phyloP scores from a whole-genome alignment of 2,888 invertebrate species.

The Eupithecia vulgata region DNA sequence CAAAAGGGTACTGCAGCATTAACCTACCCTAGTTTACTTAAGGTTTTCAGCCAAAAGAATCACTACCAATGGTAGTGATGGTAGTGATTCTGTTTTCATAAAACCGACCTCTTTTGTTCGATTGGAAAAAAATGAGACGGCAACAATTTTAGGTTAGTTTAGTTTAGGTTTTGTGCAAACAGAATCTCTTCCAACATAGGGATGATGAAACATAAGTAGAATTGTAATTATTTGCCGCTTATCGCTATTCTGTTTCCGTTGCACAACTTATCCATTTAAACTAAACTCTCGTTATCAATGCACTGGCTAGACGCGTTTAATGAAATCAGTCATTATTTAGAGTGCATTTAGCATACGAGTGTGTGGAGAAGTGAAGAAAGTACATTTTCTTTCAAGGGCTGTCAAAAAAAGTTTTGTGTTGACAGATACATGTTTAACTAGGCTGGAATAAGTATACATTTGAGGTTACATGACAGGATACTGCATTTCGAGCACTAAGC shows the following conservation, averaged over 20 bases:
- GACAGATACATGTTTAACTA: background rate
- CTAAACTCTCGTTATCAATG: constrained; percentile 66
- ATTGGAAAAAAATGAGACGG: too few relatives aligned
- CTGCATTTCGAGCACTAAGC: too few relatives aligned
- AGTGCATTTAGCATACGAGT: constrained; percentile 58
- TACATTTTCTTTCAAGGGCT: constrained; percentile 45
- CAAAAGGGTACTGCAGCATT: too few relatives aligned
- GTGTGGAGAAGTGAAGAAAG: constrained; percentile 57
- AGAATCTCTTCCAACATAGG: too few relatives aligned
- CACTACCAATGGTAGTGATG: too few relatives aligned
- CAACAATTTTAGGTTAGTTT: too few relatives aligned
- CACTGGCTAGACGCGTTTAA: constrained; percentile 59
- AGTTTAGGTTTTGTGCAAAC: too few relatives aligned
- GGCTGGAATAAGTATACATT: background rate
- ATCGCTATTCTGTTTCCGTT: background rate
- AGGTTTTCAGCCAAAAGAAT: too few relatives aligned
- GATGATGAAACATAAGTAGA: background rate
- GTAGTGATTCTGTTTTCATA: too few relatives aligned
- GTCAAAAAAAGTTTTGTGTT: constrained; percentile 9
- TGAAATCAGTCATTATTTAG: constrained; percentile 78
- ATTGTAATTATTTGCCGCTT: background rate
- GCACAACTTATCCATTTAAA: constrained; percentile 60
- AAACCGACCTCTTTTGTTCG: too few relatives aligned
- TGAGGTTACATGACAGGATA: too few relatives aligned
- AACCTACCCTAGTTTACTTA: too few relatives aligned